Base-by-base conservation (phyloP, 2,113 vertebrate genomes). In the Xenopus laevis region DNA sequence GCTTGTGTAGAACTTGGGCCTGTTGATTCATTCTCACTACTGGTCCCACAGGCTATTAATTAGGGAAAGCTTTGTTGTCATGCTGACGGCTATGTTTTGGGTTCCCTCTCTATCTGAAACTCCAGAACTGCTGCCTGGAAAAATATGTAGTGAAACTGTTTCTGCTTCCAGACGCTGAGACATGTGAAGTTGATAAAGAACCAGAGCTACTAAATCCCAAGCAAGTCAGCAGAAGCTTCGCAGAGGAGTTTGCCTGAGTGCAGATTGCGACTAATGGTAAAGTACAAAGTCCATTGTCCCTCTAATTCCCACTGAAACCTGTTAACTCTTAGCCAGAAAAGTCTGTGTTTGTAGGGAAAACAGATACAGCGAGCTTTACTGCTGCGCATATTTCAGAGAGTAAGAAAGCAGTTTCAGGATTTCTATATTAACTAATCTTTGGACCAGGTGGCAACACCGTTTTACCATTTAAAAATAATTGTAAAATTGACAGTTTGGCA, bases 251-350 rank as follows among this genome's bases (percentile, higher is more conserved):
- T 79, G 85, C 66, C 78, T 81, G 67, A 79, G 83, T 81, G 83
- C 81, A 78, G 66, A 59, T 47, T 44, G 57, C 79, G 80, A 78
- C 79, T 30, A 63, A 81, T 78, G 88, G 87, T 87, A 90, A 90
- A 0, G 81, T 84, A 88, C 67, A 20, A 71, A 79, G 18, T 20
- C 23, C 40, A 62, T 78, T 78, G 74, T 67, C 47, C 59, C 73
- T 59, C 65, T 64, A 57, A 63, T 18, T 33, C 5, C 33, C 15
- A 13, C 40, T 59, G 63, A 52, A 33, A 46, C 20, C 5, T 50
- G 33, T 40, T 40, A 40, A 40, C 33, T 40, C 33, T 40, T 40
- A 40, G 33, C 33, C 33, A 40, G 23, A 27, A 27, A 40, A 40
- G 33, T 40, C 47, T 9, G 15, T 9, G 47, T 13, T 13, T 50